Evolutionary conservation across 2,888 invertebrate genomes (phyloP), one percentile per base, ranked within the genome.

Genomic region (Sminthurinus aureus): DNA sequence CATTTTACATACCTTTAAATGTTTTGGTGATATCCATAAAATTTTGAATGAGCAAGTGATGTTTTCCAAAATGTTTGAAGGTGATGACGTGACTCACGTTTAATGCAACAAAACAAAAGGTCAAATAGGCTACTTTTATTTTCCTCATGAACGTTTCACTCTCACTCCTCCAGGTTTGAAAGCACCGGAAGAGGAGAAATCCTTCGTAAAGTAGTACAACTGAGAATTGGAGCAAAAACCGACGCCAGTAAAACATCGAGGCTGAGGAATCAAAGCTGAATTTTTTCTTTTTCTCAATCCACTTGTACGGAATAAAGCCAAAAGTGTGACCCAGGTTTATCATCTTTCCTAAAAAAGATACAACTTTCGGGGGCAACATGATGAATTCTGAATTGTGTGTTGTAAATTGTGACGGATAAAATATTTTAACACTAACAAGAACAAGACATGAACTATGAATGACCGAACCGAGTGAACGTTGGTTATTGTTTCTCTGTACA

Each of bases 271-370:
- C 64, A 12, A 26, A 52, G n/a, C 13, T 20, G 9, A 78, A 18
- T 22, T 11, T 11, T 20, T 22, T 22, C 24, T 18, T 9, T 8
- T 22, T 64, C 52, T 64, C 24, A 22, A 6, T 64, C 78, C 78
- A 78, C 11, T 22, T 13, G 64, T 78, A 78, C 8, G 78, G 78
- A 58, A 64, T 51, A 64, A 78, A 78, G 9, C 78, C 78, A 24
- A n/a, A 52, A 6, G 11, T 15, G 12, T 3, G 0, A n/a, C 78
- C 78, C 8, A 78, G 18, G 13, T 64, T 51, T 11, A 78, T 24
- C 22, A 78, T 78, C 15, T 13, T 64, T 0, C 78, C 78, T 13
- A 52, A 4, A 24, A 78, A 78, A 11, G 20, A 3, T 20, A 78
- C 0, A 20, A 64, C 22, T 24, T 78, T 58, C 11, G 24, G 20